Evolutionary conservation across 2,888 invertebrate genomes (phyloP), one percentile per base, ranked within the genome.

Genomic region (Xylota segnis): DNA sequence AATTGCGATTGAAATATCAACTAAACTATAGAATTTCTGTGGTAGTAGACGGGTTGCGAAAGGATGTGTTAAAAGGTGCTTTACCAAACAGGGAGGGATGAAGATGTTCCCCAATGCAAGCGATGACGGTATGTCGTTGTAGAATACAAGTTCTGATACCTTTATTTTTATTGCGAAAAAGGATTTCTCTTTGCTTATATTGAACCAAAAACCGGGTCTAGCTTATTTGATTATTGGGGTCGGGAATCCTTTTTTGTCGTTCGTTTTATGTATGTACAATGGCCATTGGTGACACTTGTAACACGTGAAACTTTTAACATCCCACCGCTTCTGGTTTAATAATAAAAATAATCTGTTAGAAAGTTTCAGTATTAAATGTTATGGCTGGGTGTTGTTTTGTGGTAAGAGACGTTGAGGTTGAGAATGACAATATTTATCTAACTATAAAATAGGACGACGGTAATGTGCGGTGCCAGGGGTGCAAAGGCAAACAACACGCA

Each of bases 1-100:
- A 65, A 75, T 71, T 65, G 34, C 63, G 75, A 84, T 84, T 81
- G 75, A 71, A 81, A 75, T 75, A 70, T 81, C 75, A 75, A 59
- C 70, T 70, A 32, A 76, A 76, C 82, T 77, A 65, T 23, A 56
- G 59, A 75, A 61, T 56, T 34, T 70, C 56, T 50, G 58, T 58
- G 43, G 56, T 58, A 59, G 18, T 54, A 61, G 34, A 75, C 16
- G 47, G 34, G 23, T 45, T 61, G 23, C 16, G 52, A 70, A 63
- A 59, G 14, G 59, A 81, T 71, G 65, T 70, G 52, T 56, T 71
- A 54, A 58, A 65, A 65, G 50, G 50, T 74, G 58, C 56, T 56
- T 40, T 34, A 29, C 16, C 18, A 14, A 23, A 32, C 4, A 14
- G 5, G 7, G 32, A 34, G 37, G 29, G 52, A 59, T 52, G 37